A percentile compares a stretch with the other conserved stretches of the same genome.
These are phyloP conservation scores for Thunnus maccoyii DNA, from an alignment of 2,113 vertebrate species.

Conservation along the genomic window DNA sequence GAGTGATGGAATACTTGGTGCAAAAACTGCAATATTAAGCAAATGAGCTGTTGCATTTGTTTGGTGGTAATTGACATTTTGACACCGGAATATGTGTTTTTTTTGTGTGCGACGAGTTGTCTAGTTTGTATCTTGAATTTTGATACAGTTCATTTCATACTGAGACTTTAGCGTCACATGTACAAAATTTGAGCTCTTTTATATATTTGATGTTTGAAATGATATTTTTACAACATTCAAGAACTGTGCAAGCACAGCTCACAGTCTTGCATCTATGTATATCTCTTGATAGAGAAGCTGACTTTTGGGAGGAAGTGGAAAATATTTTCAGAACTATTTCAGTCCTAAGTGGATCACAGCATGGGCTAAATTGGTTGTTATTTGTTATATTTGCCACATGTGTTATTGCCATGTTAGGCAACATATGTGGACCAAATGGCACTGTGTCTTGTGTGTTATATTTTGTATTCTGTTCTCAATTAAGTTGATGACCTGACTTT, in stretches of 20 bases:
- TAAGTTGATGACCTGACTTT: constrained; percentile 31
- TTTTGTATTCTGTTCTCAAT: constrained; percentile 38
- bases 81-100: neutral
- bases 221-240: neutral
- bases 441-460: constrained; percentile 11
- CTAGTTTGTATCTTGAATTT: neutral
- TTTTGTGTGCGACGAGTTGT: neutral
- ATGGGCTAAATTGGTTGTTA: constrained; percentile 42
- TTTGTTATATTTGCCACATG: constrained; percentile 43
- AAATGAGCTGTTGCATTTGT: neutral
- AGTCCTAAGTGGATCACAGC: constrained; percentile 54
- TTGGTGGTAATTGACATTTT: neutral
- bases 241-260: neutral
- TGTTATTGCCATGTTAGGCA: constrained; percentile 32
- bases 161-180: neutral
- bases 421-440: constrained; percentile 15
- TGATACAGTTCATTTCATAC: neutral
- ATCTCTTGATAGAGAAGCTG: constrained; percentile 12
- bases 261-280: constrained; percentile 10
- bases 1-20: neutral
- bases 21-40: neutral
- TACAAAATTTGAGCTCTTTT: constrained; percentile 14
- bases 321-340: constrained; percentile 54
- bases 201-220: no score
- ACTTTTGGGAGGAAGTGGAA: constrained; percentile 63